Percentiles rank a stretch among this genome's conserved stretches.
Conservation (phyloP, 2,888 invertebrate species). For the Gymnosoma rotundatum region DNA sequence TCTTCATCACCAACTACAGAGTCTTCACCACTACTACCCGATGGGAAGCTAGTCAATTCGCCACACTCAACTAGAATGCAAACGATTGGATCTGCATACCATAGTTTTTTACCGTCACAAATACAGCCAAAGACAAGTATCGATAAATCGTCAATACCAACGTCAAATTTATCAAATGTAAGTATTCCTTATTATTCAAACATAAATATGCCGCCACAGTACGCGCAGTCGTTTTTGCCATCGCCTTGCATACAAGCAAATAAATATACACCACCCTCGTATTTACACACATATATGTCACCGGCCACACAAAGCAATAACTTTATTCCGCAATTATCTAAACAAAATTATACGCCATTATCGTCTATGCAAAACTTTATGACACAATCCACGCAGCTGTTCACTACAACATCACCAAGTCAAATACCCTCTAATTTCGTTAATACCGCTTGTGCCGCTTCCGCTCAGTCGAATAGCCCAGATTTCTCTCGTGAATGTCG, state of each 20-base stretch:
- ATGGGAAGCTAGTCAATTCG: no score
- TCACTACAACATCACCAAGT: neutral
- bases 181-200: neutral
- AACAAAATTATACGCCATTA: neutral
- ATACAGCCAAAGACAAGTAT: conserved; percentile 8
- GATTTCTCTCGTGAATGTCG: neutral
- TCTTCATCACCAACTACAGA: neutral
- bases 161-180: neutral
- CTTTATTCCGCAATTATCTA: neutral
- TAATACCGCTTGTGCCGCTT: neutral
- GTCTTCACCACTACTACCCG: neutral
- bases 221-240: no score
- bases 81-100: neutral
- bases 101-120: neutral
- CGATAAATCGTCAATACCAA: neutral
- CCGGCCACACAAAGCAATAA: neutral
- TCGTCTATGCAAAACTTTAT: no score
- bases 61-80: no score
- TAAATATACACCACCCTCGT: neutral
- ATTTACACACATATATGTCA: neutral
- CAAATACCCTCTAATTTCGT: neutral
- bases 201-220: neutral
- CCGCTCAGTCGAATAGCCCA: neutral
- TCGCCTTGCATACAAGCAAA: no score
- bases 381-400: neutral